These are phyloP conservation scores for Labeo calbasu DNA, from an alignment of 2,797 vertebrate genomes.

Conservation along the genomic window DNA sequence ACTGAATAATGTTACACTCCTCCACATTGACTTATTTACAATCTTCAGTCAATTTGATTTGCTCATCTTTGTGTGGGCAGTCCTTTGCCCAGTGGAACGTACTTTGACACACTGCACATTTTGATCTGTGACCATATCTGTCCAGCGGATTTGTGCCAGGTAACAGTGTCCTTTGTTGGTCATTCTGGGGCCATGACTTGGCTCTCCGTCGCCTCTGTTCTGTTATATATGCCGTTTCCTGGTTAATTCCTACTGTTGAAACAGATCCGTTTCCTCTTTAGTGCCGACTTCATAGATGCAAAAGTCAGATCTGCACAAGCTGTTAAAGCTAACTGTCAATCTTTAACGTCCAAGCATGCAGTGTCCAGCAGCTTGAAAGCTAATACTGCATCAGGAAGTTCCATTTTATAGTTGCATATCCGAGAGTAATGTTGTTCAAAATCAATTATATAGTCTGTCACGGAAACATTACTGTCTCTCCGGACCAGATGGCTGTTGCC, in stretches of 20 bases:
- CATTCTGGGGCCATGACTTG: conserved; percentile 23
- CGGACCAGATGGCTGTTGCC: too few species aligned
- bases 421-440: conserved; percentile 15
- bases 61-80: conserved; percentile 41
- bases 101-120: too few species aligned
- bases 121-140: conserved; percentile 41
- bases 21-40: background rate
- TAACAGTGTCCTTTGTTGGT: conserved; percentile 23
- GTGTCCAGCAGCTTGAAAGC: conserved; percentile 48
- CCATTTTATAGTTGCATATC: conserved; percentile 37
- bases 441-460: background rate
- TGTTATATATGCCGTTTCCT: too few species aligned
- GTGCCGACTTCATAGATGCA: conserved; percentile 37
- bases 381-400: conserved; percentile 37
- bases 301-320: conserved; percentile 35
- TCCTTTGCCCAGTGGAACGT: conserved; percentile 45
- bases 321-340: conserved; percentile 27
- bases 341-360: background rate
- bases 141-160: conserved; percentile 49
- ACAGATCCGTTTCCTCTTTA: conserved; percentile 26
- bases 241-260: conserved; percentile 14
- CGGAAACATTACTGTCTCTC: background rate
- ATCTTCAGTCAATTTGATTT: conserved; percentile 9
- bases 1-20: conserved; percentile 27
- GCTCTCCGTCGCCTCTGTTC: background rate